Conservation (phyloP, 2,113 vertebrate genomes). For the Astatotilapia flaviijosephi region DNA sequence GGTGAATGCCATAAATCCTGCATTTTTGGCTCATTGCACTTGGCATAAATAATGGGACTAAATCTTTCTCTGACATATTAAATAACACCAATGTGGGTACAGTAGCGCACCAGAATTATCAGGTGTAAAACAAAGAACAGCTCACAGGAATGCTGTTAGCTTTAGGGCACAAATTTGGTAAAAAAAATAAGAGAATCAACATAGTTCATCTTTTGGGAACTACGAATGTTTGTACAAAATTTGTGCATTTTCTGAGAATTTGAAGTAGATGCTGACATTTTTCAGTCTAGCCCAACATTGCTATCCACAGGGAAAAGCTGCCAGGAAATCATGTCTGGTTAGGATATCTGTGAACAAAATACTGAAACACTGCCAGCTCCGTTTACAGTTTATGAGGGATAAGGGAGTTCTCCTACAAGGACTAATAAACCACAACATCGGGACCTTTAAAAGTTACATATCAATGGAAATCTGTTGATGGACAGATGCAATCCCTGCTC, state of each 20-base stretch:
- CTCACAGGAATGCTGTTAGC: neutral
- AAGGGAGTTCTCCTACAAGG: neutral
- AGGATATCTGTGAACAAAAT: neutral
- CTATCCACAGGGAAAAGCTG: neutral
- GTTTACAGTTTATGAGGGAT: neutral
- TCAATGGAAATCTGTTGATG: neutral
- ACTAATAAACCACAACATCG: neutral
- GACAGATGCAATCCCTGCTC: neutral
- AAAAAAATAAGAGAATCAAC: neutral
- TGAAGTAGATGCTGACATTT: neutral
- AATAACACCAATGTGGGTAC: neutral
- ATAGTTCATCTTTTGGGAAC: neutral
- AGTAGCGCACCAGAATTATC: neutral
- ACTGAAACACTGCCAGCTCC: neutral
- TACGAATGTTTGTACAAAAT: neutral
- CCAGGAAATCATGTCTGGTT: neutral
- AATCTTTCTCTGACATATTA: neutral
- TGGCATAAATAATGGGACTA: neutral
- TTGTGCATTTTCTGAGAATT: neutral
- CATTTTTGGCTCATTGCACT: neutral
- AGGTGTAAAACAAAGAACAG: neutral
- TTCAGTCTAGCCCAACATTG: neutral
- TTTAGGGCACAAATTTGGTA: neutral
- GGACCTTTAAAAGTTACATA: neutral
- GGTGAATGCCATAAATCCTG: neutral